Base-by-base conservation (phyloP, 2,888 invertebrate genomes). In the Dasysyrphus tricinctus region DNA sequence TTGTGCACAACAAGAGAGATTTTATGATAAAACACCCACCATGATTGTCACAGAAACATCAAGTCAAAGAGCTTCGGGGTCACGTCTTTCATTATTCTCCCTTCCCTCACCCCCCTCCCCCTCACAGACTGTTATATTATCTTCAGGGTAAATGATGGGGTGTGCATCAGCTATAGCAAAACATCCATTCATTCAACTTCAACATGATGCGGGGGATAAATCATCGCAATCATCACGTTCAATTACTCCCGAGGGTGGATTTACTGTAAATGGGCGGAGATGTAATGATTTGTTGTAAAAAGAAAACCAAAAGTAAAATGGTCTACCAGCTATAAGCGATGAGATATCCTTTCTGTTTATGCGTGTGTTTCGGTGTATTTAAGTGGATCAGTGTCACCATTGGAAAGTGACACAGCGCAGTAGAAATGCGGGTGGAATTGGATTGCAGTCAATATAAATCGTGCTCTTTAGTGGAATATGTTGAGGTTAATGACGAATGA, bases 211-310 rank as follows among this genome's bases (percentile, higher is more conserved):
- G 37, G 83, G 79, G 87, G 79, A 76, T 83, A 87, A 87, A 87
- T 87, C 87, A 87, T 87, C 79, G 76, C 87, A 83, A 87, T 87
- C 87, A 87, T 87, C 87, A 83, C 83, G 87, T 83, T 87, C 87
- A 87, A 87, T 87, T 87, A 83, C 83, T 80, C 87, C 87, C 87
- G 69, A 79, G 87, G 87, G 87, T 87, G 87, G 82, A 87, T 87
- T 87, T 87, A 82, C 79, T 76, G 76, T 69, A 87, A 87, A 79
- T 79, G 83, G 87, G 79, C 73, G 87, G 87, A 73, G 87, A 87
- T 80, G 79, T 87, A 87, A 87, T 87, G 87, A 79, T 87, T 87
- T 80, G 82, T 87, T 67, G 72, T 87, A 76, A 80, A n/a, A 83
- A 81, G 77, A 63, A 54, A 47, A 57, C 37, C 44, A 34, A 69